Percentiles rank a stretch among this genome's conserved stretches.
These are phyloP conservation scores for Aleiodes sp. DNA, from an alignment of 1,140 invertebrate genomes.

Conservation along the genomic window DNA sequence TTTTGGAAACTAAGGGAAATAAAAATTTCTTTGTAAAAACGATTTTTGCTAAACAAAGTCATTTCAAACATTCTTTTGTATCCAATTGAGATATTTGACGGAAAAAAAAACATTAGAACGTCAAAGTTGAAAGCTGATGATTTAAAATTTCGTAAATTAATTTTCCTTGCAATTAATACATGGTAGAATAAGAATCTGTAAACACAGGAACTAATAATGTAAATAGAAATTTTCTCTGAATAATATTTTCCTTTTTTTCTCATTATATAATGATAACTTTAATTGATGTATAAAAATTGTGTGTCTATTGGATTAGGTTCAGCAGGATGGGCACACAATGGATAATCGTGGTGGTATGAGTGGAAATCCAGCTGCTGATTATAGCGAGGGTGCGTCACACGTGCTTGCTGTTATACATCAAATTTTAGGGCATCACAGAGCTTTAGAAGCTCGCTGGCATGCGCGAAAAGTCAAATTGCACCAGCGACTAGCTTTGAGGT, in stretches of 20 bases:
- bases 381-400: constrained; percentile 91
- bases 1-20: no score
- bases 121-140: neutral
- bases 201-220: neutral
- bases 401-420: constrained; percentile 91
- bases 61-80: no score
- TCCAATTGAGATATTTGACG: no score
- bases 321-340: constrained; percentile 59
- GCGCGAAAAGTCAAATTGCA: constrained; percentile 92
- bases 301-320: constrained; percentile 57
- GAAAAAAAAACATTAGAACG: no score
- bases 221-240: neutral
- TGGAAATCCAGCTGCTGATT: constrained; percentile 92
- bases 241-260: neutral
- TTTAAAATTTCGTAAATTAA: neutral
- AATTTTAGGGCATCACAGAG: constrained; percentile 92
- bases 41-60: no score
- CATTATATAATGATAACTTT: constrained; percentile 8
- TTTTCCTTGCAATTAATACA: neutral
- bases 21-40: no score
- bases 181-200: neutral
- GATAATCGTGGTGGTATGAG: constrained; percentile 68
- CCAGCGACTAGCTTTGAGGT: constrained; percentile 88
- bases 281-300: constrained; percentile 21
- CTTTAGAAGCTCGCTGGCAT: constrained; percentile 93